These are phyloP conservation scores for Okamejei kenojei DNA, from an alignment of 2,797 vertebrate genomes.

Conservation along the genomic window DNA sequence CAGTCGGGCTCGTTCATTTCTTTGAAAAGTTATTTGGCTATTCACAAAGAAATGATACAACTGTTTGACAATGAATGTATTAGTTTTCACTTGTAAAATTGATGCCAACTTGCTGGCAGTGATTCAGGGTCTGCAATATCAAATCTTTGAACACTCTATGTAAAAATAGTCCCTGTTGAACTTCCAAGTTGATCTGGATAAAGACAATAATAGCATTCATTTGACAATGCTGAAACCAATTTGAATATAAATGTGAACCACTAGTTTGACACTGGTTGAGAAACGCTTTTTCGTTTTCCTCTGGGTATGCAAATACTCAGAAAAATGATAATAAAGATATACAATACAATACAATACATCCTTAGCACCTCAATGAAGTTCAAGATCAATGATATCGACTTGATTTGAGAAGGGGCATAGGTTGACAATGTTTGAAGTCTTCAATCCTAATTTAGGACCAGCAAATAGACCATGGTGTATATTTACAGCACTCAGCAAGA, in stretches of 20 bases:
- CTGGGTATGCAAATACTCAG: too few relatives aligned
- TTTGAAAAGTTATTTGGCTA: not conserved
- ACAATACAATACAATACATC: too few relatives aligned
- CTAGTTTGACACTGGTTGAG: too few relatives aligned
- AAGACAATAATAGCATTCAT: not conserved
- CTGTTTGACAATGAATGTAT: not conserved
- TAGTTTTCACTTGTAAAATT: not conserved
- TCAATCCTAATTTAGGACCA: not conserved
- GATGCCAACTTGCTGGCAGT: not conserved
- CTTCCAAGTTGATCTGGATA: not conserved
- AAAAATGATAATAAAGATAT: too few relatives aligned
- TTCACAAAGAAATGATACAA: not conserved
- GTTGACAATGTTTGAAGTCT: not conserved
- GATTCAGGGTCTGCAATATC: not conserved
- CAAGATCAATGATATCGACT: not conserved
- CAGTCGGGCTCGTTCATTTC: not conserved
- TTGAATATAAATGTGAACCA: not conserved
- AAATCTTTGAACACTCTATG: not conserved
- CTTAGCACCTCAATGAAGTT: not conserved
- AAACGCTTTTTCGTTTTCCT: too few relatives aligned
- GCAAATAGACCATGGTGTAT: not conserved
- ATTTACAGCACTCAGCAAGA: not conserved
- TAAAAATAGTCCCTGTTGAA: not conserved
- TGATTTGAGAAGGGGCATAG: not conserved
- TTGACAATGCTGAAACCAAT: not conserved